Conservation (phyloP, 2,888 invertebrate species). For the Horisme vitalbata region DNA sequence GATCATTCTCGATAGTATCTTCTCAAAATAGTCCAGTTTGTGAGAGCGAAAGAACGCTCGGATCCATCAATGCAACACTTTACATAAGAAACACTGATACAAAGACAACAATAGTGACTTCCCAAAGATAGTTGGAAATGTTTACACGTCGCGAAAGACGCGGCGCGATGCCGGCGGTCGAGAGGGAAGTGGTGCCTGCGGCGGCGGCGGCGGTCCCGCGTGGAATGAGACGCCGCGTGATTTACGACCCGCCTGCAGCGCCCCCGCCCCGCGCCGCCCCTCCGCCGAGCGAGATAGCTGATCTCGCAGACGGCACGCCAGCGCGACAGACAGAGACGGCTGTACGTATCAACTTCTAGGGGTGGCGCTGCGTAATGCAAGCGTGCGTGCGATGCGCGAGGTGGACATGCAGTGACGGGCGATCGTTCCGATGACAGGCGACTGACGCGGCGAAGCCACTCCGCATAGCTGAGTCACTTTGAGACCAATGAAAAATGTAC, state of each 20-base stretch:
- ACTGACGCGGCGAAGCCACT: conserved; percentile 67
- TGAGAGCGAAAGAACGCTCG: conserved; percentile 53
- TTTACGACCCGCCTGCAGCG: conserved; percentile 83
- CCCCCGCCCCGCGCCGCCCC: conserved; percentile 75
- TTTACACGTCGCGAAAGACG: conserved; percentile 81
- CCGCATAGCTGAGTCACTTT: conserved; percentile 71
- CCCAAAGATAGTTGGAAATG: conserved; percentile 65
- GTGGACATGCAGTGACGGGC: conserved; percentile 79
- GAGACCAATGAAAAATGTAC: conserved; percentile 63
- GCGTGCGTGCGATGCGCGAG: conserved; percentile 82
- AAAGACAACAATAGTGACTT: conserved; percentile 61
- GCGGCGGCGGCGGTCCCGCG: conserved; percentile 80
- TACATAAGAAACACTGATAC: conserved; percentile 57
- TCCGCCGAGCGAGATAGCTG: conserved; percentile 59
- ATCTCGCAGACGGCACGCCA: conserved; percentile 28
- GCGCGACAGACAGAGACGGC: conserved; percentile 59
- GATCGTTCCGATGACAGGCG: conserved; percentile 78
- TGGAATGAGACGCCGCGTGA: conserved; percentile 82
- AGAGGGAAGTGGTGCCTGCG: conserved; percentile 78
- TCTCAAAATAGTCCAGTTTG: conserved; percentile 68
- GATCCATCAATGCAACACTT: conserved; percentile 75
- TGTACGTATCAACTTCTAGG: conserved; percentile 66
- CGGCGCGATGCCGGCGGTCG: conserved; percentile 74
- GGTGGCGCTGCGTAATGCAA: conserved; percentile 83
- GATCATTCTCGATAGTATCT: conserved; percentile 78